Conservation (phyloP, 2,113 vertebrate genomes). For the Anhinga anhinga region DNA sequence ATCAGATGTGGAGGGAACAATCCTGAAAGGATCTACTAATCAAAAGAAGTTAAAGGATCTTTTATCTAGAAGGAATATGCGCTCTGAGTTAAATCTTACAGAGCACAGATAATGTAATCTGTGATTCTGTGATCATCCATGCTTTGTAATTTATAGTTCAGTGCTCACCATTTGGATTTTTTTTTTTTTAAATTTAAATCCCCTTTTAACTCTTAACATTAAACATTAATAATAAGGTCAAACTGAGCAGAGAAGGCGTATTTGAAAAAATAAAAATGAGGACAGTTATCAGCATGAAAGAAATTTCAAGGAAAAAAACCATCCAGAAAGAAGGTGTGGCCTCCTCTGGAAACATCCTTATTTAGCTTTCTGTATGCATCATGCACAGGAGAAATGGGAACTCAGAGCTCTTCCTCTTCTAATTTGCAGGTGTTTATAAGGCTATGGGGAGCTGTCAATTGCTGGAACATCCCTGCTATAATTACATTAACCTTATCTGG, state of each 20-base stretch:
- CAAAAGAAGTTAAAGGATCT: neutral
- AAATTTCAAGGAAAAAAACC: neutral
- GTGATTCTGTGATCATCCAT: neutral
- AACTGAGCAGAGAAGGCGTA: neutral
- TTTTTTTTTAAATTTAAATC: neutral
- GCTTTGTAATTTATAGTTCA: neutral
- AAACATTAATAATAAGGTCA: constrained; percentile 52
- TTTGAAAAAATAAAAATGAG: neutral
- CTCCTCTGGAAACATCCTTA: neutral
- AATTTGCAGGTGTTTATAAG: constrained; percentile 38
- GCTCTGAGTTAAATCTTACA: neutral
- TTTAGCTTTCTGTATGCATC: neutral
- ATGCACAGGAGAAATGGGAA: neutral
- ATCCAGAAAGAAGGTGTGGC: neutral
- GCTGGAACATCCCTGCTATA: constrained; percentile 23
- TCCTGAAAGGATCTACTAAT: neutral
- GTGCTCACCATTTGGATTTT: accelerated
- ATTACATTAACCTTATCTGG: constrained; percentile 46
- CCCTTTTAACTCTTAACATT: constrained; percentile 37
- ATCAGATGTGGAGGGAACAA: neutral
- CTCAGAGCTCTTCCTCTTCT: neutral
- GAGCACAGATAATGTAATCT: neutral
- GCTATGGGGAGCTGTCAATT: constrained; percentile 17
- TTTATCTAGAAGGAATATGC: neutral
- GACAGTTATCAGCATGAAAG: neutral